Percentiles rank a stretch among this genome's conserved stretches.
Conservation (phyloP, 2,113 vertebrate species). For the Poecile atricapillus region DNA sequence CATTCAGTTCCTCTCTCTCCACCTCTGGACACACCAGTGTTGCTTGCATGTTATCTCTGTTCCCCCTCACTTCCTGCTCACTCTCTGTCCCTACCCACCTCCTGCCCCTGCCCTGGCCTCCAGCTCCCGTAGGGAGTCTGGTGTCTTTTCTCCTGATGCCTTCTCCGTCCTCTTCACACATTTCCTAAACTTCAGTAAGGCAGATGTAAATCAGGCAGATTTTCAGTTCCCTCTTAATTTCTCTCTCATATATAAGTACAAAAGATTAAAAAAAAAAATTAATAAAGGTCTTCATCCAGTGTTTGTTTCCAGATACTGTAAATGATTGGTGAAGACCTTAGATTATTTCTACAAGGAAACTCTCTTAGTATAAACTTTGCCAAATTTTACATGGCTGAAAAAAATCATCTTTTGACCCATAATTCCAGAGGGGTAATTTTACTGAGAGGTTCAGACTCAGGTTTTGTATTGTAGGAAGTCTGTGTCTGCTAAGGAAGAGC, state of each 20-base stretch:
- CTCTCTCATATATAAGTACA: not conserved
- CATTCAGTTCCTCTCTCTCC: not conserved
- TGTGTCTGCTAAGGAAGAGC: not conserved
- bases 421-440: not conserved
- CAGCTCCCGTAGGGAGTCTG: accelerated
- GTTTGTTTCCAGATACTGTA: not conserved
- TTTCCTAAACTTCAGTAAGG: not conserved
- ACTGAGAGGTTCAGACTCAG: not conserved
- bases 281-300: not conserved
- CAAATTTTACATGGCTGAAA: not conserved
- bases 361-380: not conserved
- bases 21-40: not conserved
- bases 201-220: not conserved
- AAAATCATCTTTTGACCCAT: not conserved
- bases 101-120: not conserved
- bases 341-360: not conserved
- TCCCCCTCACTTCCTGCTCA: not conserved
- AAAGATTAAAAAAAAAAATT: not conserved
- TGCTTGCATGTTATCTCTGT: not conserved
- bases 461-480: not conserved
- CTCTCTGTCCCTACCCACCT: not conserved
- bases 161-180: not conserved
- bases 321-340: not conserved
- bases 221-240: not conserved
- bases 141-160: not conserved